phyloP scores from a whole-genome alignment of 2,888 invertebrate species.

The Pharmacophagus antenor region DNA sequence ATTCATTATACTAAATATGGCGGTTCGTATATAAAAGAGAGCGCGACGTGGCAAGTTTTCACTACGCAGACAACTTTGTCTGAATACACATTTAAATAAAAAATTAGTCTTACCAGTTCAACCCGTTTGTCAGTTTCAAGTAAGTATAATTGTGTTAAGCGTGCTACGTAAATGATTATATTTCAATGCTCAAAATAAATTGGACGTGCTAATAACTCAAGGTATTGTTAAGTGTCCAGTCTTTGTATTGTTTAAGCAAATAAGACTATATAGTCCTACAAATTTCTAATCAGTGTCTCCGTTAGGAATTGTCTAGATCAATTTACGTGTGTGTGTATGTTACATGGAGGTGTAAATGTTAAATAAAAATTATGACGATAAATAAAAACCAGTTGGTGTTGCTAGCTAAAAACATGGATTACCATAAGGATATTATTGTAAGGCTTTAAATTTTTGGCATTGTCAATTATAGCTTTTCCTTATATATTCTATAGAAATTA shows the following conservation, averaged over 20 bases:
- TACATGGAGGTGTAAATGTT: neutral
- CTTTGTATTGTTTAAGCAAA: neutral
- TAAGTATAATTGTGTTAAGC: slow-evolving; percentile 10
- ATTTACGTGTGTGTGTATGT: neutral
- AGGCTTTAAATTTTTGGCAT: neutral
- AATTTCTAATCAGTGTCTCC: neutral
- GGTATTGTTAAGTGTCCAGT: neutral
- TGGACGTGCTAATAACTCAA: neutral
- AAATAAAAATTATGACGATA: neutral
- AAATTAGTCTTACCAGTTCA: slow-evolving; percentile 2
- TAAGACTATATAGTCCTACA: neutral
- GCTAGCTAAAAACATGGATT: neutral
- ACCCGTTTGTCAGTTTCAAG: slow-evolving; percentile 4
- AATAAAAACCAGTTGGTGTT: neutral
- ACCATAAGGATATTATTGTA: neutral
- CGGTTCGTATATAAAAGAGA: slow-evolving; percentile 17
- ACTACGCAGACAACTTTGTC: slow-evolving; percentile 14
- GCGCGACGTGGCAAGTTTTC: slow-evolving; percentile 6
- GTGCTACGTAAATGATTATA: neutral
- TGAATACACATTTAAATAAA: slow-evolving; percentile 21
- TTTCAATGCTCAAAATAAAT: neutral
- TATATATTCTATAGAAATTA: too few species aligned
- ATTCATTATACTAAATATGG: too few species aligned
- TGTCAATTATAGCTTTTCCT: too few species aligned
- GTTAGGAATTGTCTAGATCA: too few species aligned